Evolutionary conservation across 2,888 invertebrate species (phyloP).

Genomic region (Rhingia campestris): DNA sequence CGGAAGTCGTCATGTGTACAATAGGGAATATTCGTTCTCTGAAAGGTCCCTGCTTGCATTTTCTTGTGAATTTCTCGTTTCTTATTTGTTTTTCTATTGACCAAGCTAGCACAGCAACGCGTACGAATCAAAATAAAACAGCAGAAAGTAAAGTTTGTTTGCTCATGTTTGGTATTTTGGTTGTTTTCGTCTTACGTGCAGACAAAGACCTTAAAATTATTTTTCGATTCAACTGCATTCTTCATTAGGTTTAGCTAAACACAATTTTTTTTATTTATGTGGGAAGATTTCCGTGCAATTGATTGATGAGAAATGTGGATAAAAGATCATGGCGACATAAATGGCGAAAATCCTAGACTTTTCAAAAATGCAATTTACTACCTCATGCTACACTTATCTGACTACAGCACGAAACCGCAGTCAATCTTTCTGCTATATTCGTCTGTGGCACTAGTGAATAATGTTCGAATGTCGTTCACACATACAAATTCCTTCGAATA

Average conservation of each 20-base stretch:
- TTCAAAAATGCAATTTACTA: neutral
- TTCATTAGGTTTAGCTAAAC: neutral
- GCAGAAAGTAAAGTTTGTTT: slow-evolving; percentile 8
- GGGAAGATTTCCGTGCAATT: neutral
- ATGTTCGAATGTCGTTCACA: slow-evolving; percentile 26
- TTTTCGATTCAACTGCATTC: slow-evolving; percentile 12
- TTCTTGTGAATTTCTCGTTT: slow-evolving; percentile 29
- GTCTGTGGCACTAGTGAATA: slow-evolving; percentile 23
- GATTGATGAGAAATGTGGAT: neutral
- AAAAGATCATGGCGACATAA: neutral
- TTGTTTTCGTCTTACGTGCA: slow-evolving; percentile 11
- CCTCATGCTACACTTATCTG: no score
- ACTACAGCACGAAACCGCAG: slow-evolving; percentile 24
- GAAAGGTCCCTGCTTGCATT: neutral
- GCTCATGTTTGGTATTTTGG: neutral
- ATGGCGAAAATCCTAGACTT: neutral
- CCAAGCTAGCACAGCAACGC: slow-evolving; percentile 17
- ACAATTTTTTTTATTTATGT: no score
- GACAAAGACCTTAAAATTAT: slow-evolving; percentile 31
- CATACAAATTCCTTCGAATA: slow-evolving; percentile 46
- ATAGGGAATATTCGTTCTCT: slow-evolving; percentile 15
- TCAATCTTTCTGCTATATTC: slow-evolving; percentile 21
- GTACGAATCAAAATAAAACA: neutral
- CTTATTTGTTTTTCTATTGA: slow-evolving; percentile 21
- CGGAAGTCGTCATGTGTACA: slow-evolving; percentile 18